A percentile compares a stretch with the other conserved stretches of the same genome.
Conservation (phyloP, 2,113 vertebrate genomes). For the Aleadryas rufinucha region DNA sequence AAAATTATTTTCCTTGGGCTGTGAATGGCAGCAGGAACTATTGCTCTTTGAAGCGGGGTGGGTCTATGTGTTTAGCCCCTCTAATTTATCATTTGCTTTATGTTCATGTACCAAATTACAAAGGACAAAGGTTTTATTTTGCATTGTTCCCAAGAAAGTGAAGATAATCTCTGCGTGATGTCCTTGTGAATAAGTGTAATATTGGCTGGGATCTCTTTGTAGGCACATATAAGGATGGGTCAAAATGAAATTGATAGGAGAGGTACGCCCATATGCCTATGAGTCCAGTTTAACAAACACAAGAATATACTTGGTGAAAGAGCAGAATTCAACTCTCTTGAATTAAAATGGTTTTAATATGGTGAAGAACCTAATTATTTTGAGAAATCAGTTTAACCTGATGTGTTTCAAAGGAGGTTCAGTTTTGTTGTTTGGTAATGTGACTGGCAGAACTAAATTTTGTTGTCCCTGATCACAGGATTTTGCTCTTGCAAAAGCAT, state of each 20-base stretch:
- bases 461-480: neutral
- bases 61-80: neutral
- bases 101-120: neutral
- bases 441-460: neutral
- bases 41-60: neutral
- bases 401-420: neutral
- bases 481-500: neutral
- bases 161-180: neutral
- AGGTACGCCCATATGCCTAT: fast-evolving
- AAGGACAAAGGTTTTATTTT: neutral
- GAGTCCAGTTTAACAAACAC: neutral
- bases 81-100: neutral
- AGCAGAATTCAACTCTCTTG: neutral
- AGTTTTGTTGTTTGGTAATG: neutral
- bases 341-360: neutral
- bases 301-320: neutral
- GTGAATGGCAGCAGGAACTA: neutral
- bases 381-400: neutral
- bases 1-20: neutral
- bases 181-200: neutral
- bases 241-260: neutral
- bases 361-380: neutral
- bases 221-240: neutral
- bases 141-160: neutral
- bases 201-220: neutral